Evolutionary conservation across 2,797 vertebrate genomes (phyloP).

Genomic region (Echiichthys vipera): DNA sequence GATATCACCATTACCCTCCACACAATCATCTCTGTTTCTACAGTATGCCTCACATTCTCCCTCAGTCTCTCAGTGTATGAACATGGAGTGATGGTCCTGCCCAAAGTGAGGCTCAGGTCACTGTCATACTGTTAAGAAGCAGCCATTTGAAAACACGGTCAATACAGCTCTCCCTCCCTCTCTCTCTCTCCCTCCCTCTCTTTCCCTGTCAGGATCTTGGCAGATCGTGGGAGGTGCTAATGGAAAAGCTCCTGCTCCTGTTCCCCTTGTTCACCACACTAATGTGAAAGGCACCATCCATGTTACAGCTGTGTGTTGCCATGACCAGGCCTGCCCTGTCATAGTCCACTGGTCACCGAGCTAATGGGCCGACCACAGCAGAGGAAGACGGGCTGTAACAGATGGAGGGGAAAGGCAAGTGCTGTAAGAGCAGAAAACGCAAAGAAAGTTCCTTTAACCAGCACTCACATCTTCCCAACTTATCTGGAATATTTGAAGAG

Average conservation of each 20-base stretch:
- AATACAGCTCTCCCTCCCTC: slow-evolving; percentile 13
- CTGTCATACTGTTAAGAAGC: slow-evolving; percentile 58
- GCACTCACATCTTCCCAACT: background rate
- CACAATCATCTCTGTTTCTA: background rate
- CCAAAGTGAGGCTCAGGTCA: slow-evolving; percentile 47
- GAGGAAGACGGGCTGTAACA: slow-evolving; percentile 48
- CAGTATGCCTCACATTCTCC: background rate
- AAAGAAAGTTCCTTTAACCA: background rate
- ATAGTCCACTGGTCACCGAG: slow-evolving; percentile 97
- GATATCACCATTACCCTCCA: background rate
- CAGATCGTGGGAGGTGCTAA: slow-evolving; percentile 81
- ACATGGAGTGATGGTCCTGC: slow-evolving; percentile 44
- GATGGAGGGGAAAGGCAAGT: slow-evolving; percentile 44
- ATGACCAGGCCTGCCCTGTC: slow-evolving; percentile 92
- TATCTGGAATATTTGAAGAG: background rate
- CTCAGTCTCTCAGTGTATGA: slow-evolving; percentile 20
- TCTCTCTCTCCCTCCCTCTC: slow-evolving; percentile 27
- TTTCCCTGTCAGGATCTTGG: slow-evolving; percentile 71
- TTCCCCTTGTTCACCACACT: slow-evolving; percentile 79
- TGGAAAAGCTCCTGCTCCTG: slow-evolving; percentile 81
- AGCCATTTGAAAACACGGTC: slow-evolving; percentile 68
- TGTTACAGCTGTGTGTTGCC: slow-evolving; percentile 81
- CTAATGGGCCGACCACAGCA: slow-evolving; percentile 92
- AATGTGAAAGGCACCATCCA: slow-evolving; percentile 80
- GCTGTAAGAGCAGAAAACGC: slow-evolving; percentile 7